Conservation (phyloP, 2,888 invertebrate genomes). For the Drosophila neonasuta region DNA sequence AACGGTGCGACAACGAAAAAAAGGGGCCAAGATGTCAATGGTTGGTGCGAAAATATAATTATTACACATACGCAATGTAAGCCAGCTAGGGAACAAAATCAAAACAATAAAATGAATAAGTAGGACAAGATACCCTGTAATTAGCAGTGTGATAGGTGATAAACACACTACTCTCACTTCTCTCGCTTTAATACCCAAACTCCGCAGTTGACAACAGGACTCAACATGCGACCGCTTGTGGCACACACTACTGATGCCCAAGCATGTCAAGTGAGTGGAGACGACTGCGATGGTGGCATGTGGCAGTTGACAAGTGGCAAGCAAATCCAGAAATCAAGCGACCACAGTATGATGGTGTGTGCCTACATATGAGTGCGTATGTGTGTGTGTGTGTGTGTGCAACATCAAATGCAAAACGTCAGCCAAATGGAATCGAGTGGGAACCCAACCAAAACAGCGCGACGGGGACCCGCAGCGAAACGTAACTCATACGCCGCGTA, state of each 20-base stretch:
- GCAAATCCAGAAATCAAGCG: conserved; percentile 51
- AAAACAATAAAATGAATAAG: conserved; percentile 9
- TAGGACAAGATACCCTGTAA: conserved; percentile 1
- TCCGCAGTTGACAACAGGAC: background rate
- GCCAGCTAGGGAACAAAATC: background rate
- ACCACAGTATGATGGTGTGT: conserved; percentile 33
- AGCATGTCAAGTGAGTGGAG: conserved; percentile 59
- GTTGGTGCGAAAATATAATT: conserved; percentile 15
- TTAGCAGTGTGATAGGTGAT: background rate
- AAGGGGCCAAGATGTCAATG: conserved; percentile 41
- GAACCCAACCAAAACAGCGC: conserved; percentile 19
- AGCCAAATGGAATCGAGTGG: conserved; percentile 68
- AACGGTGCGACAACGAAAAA: conserved; percentile 1
- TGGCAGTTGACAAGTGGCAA: conserved; percentile 19
- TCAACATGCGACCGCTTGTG: conserved; percentile 5
- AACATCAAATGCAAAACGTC: conserved; percentile 61
- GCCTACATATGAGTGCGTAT: conserved; percentile 11
- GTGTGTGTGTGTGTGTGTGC: conserved; percentile 35
- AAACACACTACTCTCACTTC: background rate
- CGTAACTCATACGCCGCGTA: conserved; percentile 60
- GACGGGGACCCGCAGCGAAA: conserved; percentile 5
- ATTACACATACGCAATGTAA: conserved; percentile 30
- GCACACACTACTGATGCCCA: conserved; percentile 19
- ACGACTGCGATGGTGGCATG: conserved; percentile 3
- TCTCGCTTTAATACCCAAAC: background rate